Evolutionary conservation across 2,797 vertebrate genomes (phyloP).

Genomic region (Gallinago solitaria): DNA sequence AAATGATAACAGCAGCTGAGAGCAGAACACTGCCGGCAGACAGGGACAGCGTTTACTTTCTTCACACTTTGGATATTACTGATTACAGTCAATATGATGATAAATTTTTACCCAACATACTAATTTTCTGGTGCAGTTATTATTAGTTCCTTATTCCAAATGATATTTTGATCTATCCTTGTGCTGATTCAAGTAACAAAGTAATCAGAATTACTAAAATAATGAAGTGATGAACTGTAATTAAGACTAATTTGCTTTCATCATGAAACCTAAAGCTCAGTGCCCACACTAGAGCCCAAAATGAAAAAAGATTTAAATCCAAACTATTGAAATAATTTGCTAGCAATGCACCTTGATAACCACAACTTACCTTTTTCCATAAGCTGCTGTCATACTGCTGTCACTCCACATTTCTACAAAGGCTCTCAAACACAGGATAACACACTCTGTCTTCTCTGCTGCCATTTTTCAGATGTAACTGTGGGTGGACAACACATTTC

Average conservation of each 20-base stretch:
- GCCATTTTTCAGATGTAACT: neutral
- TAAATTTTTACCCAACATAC: neutral
- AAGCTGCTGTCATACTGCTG: neutral
- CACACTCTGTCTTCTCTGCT: neutral
- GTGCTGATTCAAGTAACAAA: neutral
- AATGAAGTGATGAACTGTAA: neutral
- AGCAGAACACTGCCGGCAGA: neutral
- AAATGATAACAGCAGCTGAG: neutral
- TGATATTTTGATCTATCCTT: neutral
- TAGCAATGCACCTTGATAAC: neutral
- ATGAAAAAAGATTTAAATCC: neutral
- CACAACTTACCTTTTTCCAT: neutral
- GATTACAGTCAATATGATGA: neutral
- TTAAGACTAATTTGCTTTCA: neutral
- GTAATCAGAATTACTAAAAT: neutral
- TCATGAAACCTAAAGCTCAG: neutral
- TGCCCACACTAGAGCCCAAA: neutral
- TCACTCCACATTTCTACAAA: neutral
- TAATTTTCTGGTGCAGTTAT: neutral
- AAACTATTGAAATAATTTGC: neutral
- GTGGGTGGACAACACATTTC: neutral
- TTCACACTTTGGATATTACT: neutral
- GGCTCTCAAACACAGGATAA: neutral
- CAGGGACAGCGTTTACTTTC: neutral
- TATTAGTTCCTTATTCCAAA: neutral